Evolutionary conservation across 2,113 vertebrate species (phyloP).

Genomic region (Anolis sagrei): DNA sequence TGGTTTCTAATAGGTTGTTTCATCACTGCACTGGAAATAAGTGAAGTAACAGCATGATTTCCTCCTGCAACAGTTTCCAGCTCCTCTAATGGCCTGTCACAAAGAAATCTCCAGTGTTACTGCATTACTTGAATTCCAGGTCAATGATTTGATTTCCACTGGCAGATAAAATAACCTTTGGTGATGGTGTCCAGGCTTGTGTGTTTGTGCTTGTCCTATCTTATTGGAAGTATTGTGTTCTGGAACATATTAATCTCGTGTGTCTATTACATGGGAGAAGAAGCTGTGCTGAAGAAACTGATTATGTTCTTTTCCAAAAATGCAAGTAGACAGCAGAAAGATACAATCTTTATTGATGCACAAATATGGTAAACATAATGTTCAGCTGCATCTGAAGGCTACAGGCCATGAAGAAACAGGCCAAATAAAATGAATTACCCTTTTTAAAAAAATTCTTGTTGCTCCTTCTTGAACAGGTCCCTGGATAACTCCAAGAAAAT

Average conservation of each 20-base stretch:
- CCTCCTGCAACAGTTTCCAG: constrained; percentile 3
- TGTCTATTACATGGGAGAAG: not conserved
- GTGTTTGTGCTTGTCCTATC: not conserved
- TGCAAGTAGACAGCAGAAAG: not conserved
- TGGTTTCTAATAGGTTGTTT: constrained; percentile 40
- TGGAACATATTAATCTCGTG: not conserved
- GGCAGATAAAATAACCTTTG: not conserved
- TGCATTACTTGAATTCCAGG: not conserved
- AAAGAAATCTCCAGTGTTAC: constrained; percentile 23
- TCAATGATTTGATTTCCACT: not conserved
- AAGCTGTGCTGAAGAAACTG: not conserved
- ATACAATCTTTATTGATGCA: not conserved
- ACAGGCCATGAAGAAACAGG: too few relatives aligned
- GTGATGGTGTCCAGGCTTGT: not conserved
- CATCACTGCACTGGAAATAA: constrained; percentile 40
- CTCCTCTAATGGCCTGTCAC: constrained; percentile 43
- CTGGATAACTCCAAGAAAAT: not conserved
- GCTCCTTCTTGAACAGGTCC: not conserved
- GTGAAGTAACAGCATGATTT: constrained; percentile 41
- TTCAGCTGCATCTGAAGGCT: too few relatives aligned
- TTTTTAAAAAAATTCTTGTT: too few relatives aligned
- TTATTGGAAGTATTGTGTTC: constrained; percentile 3
- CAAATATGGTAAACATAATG: not conserved
- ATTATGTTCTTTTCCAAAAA: not conserved
- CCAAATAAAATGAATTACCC: too few relatives aligned